Evolutionary conservation across 2,888 invertebrate genomes (phyloP), one percentile per base, ranked within the genome.

Genomic region (Scaptomyza reducta): DNA sequence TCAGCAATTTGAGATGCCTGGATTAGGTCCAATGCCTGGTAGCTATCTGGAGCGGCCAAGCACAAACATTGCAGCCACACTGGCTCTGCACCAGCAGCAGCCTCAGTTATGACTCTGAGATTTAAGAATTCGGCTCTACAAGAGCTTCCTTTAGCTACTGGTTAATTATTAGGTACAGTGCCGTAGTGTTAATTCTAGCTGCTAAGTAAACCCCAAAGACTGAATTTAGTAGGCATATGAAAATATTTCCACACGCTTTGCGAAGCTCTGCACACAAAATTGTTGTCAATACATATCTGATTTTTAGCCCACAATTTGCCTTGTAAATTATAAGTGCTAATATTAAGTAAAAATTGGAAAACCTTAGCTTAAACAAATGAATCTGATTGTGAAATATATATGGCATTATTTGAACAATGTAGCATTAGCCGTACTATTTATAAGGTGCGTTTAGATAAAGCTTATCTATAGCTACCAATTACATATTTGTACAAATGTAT

Each of bases 91-190:
- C 55, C 90, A 90, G 70, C 89, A 90, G 70, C 91, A 90, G 73
- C 91, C 90, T 14, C 92, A 91, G 72, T 92, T 91, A 92, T 91
- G 91, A 91, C 91, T 91, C 77, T 91, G 92, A 91, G 91, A 91
- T 79, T 84, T 91, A 66, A 90, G 91, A 38, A 90, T 90, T 57
- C 84, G 91, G 74, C 84, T 91, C 80, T 90, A 91, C 74, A 91
- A 91, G 87, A 91, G 91, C 83, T 91, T 91, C 67, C 88, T 89
- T 33, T 90, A 90, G 72, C 66, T 66, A 49, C 59, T 68, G 55
- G 60, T 49, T 59, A 49, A 41, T 53, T 70, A 27, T 45, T 18
- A 55, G 42, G 54, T 47, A 54, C 63, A 73, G 47, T 71, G 60
- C 56, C 74, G 62, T 74, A 71, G 57, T 60, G 54, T 61, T 65